A percentile compares a stretch with the other conserved stretches of the same genome.
phyloP scores from a whole-genome alignment of 2,797 vertebrate species.

The Pangasius mekongensis region DNA sequence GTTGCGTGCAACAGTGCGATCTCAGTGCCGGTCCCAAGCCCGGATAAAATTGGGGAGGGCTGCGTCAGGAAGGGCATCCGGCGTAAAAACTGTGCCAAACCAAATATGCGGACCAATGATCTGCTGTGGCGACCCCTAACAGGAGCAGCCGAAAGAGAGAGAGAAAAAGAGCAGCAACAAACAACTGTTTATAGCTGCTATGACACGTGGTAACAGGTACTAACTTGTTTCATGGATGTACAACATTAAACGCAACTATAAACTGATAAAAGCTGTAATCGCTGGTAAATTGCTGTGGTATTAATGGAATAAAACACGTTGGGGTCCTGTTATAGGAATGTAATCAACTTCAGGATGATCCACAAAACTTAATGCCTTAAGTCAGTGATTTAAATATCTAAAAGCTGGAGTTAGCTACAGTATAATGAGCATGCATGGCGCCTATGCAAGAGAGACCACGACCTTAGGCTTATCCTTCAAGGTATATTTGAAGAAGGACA shows the following conservation, averaged over 20 bases:
- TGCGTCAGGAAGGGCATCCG: too few species aligned
- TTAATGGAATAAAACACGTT: neutral
- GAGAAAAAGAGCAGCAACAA: neutral
- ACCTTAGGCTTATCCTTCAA: slow-evolving; percentile 59
- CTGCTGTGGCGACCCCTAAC: too few species aligned
- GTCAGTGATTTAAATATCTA: neutral
- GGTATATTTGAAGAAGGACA: slow-evolving; percentile 65
- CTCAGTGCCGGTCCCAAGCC: too few species aligned
- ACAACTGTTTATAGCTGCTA: neutral
- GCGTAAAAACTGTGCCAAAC: too few species aligned
- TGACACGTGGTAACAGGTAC: neutral
- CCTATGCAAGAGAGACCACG: slow-evolving; percentile 66
- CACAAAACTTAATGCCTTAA: neutral
- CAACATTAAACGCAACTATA: neutral
- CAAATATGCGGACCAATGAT: too few species aligned
- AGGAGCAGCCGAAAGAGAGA: too few species aligned
- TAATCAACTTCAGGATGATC: neutral
- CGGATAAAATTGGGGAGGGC: too few species aligned
- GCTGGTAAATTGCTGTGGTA: neutral
- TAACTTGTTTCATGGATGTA: neutral
- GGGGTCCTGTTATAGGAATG: neutral
- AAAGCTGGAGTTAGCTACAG: neutral
- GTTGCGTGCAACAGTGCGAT: too few species aligned
- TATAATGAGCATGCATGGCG: slow-evolving; percentile 4
- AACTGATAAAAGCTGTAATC: neutral